A percentile compares a stretch with the other conserved stretches of the same genome.
These are phyloP conservation scores for Fukomys damarensis DNA, from an alignment of 2,113 vertebrate genomes.

Conservation along the genomic window DNA sequence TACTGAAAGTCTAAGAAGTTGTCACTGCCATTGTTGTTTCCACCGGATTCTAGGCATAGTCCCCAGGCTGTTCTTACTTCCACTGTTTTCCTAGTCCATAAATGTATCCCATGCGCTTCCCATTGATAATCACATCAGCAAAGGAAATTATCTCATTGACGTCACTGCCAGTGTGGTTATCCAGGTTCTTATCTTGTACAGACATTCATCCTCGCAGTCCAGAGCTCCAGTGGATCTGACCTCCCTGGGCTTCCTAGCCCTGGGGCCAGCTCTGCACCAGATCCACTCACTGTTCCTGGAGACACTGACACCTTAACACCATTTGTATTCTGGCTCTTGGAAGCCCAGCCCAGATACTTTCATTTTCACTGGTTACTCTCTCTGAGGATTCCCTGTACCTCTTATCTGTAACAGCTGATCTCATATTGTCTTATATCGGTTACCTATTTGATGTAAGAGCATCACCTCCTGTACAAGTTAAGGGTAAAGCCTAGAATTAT, in stretches of 20 bases:
- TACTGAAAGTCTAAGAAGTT: slow-evolving; percentile 6
- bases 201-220: background rate
- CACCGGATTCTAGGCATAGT: background rate
- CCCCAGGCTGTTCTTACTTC: background rate
- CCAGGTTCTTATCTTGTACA: background rate
- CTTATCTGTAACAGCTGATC: background rate
- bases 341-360: background rate
- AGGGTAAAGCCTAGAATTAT: background rate
- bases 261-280: background rate
- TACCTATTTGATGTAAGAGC: background rate
- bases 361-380: background rate
- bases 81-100: background rate
- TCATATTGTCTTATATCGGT: background rate
- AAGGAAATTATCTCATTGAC: background rate
- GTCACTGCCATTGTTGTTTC: background rate
- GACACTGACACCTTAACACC: background rate
- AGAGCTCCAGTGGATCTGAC: background rate
- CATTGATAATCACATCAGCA: background rate
- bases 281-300: background rate
- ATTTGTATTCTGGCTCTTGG: background rate
- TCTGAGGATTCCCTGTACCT: background rate
- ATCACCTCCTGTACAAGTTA: background rate
- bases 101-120: background rate
- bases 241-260: background rate
- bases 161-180: background rate